These are phyloP conservation scores for Uropetala carovei DNA, from an alignment of 2,888 invertebrate genomes.

Conservation along the genomic window DNA sequence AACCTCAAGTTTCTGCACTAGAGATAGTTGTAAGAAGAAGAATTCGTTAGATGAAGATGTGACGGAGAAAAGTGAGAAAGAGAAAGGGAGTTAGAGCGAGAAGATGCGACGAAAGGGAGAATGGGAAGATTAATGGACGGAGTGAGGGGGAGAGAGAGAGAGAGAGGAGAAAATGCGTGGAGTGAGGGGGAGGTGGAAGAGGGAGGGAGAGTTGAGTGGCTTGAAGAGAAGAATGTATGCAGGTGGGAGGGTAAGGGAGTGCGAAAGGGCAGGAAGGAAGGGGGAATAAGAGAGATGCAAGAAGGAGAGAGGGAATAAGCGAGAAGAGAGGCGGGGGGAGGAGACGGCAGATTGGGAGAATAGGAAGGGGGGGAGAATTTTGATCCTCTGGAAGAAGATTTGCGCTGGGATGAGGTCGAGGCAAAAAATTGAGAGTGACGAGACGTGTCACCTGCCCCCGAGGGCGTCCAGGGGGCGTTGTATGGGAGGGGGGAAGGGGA, in stretches of 20 bases:
- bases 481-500: background rate
- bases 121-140: background rate
- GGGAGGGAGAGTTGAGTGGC: background rate
- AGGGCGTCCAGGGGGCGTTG: background rate
- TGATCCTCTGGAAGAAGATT: conserved; percentile 46
- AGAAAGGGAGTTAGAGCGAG: background rate
- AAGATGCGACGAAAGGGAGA: background rate
- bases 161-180: background rate
- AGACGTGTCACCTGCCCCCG: conserved; percentile 53
- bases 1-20: too few species aligned
- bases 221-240: background rate
- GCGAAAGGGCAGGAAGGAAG: background rate
- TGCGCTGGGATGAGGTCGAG: conserved; percentile 19
- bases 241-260: background rate
- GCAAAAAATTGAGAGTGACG: conserved; percentile 52
- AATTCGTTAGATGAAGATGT: too few species aligned
- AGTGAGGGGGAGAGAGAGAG: background rate
- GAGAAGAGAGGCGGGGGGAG: background rate
- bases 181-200: background rate
- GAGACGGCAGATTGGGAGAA: background rate
- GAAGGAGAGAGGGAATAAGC: background rate
- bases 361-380: background rate
- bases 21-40: too few species aligned
- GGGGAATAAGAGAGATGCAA: conserved; percentile 1
- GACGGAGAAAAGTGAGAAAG: too few species aligned